Evolutionary conservation across 1,140 invertebrate species (phyloP), one percentile per base, ranked within the genome.

Genomic region (Cepaea nemoralis): DNA sequence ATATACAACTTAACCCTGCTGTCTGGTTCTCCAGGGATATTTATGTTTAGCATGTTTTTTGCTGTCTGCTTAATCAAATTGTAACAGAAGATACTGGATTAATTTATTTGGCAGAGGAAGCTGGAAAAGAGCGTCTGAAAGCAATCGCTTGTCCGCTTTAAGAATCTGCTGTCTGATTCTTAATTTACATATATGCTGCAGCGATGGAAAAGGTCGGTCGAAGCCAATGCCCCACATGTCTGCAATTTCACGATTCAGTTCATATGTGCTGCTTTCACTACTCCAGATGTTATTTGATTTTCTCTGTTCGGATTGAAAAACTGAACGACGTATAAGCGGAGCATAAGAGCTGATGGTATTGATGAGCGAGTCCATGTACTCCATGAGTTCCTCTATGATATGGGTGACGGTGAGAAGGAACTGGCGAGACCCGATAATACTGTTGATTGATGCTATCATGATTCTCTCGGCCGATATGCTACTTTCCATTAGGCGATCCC

Each of bases 171-270:
- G 69, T 40, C 69, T 71, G 22, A 71, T 71, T 37, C 22, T 22
- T 37, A 71, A 35, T 35, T 71, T 71, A 40, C 31, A 37, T 22
- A 71, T 71, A 71, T 71, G 69, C 31, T 40, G 37, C 6, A 71
- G 37, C 6, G 69, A 35, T 35, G 69, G 69, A 5, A 5, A 71
- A 10, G 69, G 24, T 71, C 22, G 3, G 8, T 71, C 33, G n/a
- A 35, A 35, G 22, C n/a, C 69, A 10, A 71, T 16, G n/a, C 69
- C 69, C 69, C 69, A 71, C 22, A 35, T 35, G 22, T 71, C 69
- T 37, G 69, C 69, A 71, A 71, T 24, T 33, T 35, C 69, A 37
- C 37, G 31, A 35, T 71, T 71, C 31, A 71, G 69, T 71, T 71
- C 69, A 71, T 71, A 71, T 40, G 31, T 35, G 22, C 31, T 31